These are phyloP conservation scores for Sylvicola cinctus DNA, from an alignment of 2,888 invertebrate genomes.

Conservation along the genomic window DNA sequence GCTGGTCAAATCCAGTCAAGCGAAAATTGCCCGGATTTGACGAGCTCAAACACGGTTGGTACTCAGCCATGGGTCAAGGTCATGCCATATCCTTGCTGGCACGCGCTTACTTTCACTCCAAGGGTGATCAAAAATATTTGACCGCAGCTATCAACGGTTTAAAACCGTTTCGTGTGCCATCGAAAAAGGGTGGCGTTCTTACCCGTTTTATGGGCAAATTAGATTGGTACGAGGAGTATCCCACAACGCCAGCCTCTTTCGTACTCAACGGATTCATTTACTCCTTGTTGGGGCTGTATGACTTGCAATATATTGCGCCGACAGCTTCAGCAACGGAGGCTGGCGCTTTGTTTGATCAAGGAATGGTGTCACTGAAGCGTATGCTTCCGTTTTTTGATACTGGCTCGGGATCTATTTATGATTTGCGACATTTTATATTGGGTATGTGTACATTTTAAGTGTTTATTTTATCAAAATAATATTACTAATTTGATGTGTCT, in stretches of 20 bases:
- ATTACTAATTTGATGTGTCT: background rate
- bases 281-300: conserved; percentile 86
- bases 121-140: conserved; percentile 53
- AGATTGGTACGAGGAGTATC: conserved; percentile 97
- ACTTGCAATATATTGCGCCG: conserved; percentile 65
- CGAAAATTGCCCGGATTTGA: conserved; percentile 54
- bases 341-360: conserved; percentile 56
- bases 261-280: conserved; percentile 98
- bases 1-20: conserved; percentile 81
- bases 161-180: conserved; percentile 52
- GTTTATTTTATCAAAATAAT: background rate
- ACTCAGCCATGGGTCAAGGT: conserved; percentile 97
- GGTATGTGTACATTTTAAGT: conserved; percentile 21
- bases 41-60: conserved; percentile 74
- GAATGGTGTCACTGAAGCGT: conserved; percentile 67
- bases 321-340: conserved; percentile 48
- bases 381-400: conserved; percentile 85
- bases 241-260: conserved; percentile 82
- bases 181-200: conserved; percentile 60
- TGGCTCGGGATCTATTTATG: conserved; percentile 89
- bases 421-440: conserved; percentile 80
- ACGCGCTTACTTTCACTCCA: conserved; percentile 70
- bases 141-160: conserved; percentile 64
- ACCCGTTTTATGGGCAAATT: conserved; percentile 70
- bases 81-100: conserved; percentile 89